A percentile compares a stretch with the other conserved stretches of the same genome.
Evolutionary conservation across 2,888 invertebrate genomes (phyloP).

Genomic region (Drosophila helvetica): DNA sequence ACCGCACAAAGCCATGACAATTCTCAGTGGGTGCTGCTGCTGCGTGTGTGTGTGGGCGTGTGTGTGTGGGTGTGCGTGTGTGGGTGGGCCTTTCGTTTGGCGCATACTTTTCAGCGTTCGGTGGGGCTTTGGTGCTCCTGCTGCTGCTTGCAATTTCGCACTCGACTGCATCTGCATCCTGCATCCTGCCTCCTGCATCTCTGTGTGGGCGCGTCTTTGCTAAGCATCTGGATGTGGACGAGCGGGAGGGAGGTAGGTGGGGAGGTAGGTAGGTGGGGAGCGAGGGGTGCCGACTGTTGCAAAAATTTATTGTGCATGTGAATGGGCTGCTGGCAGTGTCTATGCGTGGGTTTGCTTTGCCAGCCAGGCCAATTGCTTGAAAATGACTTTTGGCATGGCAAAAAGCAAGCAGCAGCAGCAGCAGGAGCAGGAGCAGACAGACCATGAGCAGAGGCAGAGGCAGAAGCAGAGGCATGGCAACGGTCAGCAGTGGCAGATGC

Average conservation of each 20-base stretch:
- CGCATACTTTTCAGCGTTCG: constrained; percentile 57
- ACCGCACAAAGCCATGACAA: constrained; percentile 24
- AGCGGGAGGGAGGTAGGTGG: constrained; percentile 54
- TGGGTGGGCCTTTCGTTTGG: constrained; percentile 11
- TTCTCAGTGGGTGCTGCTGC: constrained; percentile 4
- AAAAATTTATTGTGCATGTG: constrained; percentile 73
- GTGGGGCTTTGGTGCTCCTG: not conserved
- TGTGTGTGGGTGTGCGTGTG: constrained; percentile 13
- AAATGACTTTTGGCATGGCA: constrained; percentile 76
- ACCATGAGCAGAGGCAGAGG: constrained; percentile 1
- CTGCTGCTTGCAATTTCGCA: constrained; percentile 72
- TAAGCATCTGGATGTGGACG: constrained; percentile 48
- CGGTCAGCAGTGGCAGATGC: constrained; percentile 3
- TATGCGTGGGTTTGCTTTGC: constrained; percentile 48
- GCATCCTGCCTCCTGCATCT: constrained; percentile 30
- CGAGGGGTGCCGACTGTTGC: constrained; percentile 60
- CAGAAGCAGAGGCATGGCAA: not conserved
- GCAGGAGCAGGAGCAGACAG: constrained; percentile 11
- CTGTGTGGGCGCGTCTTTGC: constrained; percentile 35
- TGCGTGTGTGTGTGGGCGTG: constrained; percentile 30
- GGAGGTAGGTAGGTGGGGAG: constrained; percentile 59
- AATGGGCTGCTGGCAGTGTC: constrained; percentile 42
- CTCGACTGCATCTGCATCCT: constrained; percentile 70
- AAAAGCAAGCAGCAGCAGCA: constrained; percentile 46
- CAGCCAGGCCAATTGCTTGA: constrained; percentile 77